Percentiles rank a stretch among this genome's conserved stretches.
Conservation (phyloP, 1,140 invertebrate species). For the Ganaspis sp. region DNA sequence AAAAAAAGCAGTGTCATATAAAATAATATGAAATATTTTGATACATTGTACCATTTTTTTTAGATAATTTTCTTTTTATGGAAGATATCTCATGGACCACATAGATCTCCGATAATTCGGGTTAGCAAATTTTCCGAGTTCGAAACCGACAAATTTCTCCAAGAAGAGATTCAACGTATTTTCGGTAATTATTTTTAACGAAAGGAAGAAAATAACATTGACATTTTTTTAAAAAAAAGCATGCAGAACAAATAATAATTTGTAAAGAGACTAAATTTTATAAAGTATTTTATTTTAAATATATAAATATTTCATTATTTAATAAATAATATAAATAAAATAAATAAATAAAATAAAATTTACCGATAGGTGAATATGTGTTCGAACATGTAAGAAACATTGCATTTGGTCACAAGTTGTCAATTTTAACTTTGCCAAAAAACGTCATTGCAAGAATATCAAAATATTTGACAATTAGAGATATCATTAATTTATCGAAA, state of each 20-base stretch:
- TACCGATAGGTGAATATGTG: constrained; percentile 49
- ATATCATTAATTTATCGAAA: constrained; percentile 64
- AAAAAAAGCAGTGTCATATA: not conserved
- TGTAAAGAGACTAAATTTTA: no score
- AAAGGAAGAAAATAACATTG: no score
- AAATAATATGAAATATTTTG: no score
- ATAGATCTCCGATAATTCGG: constrained; percentile 61
- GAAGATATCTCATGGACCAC: constrained; percentile 73
- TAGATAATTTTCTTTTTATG: constrained; percentile 72
- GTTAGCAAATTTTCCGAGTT: constrained; percentile 61
- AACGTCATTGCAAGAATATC: constrained; percentile 57
- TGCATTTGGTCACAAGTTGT: constrained; percentile 37
- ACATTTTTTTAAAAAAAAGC: no score
- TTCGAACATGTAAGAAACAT: constrained; percentile 54
- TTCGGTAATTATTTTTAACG: constrained; percentile 66
- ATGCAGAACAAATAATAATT: no score
- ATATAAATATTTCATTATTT: no score
- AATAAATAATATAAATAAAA: no score
- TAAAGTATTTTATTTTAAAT: no score
- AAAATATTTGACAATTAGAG: constrained; percentile 58
- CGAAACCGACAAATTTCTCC: constrained; percentile 58
- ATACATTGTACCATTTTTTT: not conserved
- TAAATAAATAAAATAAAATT: constrained; percentile 15
- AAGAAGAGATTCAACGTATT: constrained; percentile 63
- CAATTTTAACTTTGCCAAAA: constrained; percentile 59